Base-by-base conservation (phyloP, 2,113 vertebrate species). In the Sinocyclocheilus grahami region DNA sequence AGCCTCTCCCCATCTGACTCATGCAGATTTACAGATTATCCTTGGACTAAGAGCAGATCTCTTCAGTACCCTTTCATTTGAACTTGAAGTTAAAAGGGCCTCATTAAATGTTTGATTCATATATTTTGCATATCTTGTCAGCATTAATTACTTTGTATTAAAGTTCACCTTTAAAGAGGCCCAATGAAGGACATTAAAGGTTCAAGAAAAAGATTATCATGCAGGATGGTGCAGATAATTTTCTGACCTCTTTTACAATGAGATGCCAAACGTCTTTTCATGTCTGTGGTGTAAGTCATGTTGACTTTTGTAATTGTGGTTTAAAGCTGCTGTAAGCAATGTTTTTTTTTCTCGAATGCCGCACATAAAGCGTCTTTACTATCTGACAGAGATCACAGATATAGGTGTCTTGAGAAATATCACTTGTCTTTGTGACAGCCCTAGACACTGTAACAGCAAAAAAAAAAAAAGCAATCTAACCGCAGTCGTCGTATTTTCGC, bases 71-170 rank as follows among this genome's bases (percentile, higher is more conserved):
- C 69, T 81, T 81, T 77, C 75, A 48, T 88, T 85, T 85, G 51
- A 83, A 86, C 86, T 85, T 87, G 51, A 75, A 85, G 87, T 86
- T 83, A 39, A 51, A 80, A 78, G 60, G 69, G 74, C 78, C 84
- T 87, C 67, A 85, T 85, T 75, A 91, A 90, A 88, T 86, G 88
- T 88, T 87, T 86, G 75, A 82, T 87, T 77, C 74, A 77, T 89
- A 75, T 81, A 85, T 90, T 87, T 87, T 33, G 87, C 78, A 88
- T 81, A 48, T 86, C 83, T 86, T 89, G 87, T 90, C 85, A 88
- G 78, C 84, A 78, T 84, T 87, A 91, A 92, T 90, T 90, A 89
- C 86, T 8, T 69, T 84, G 65, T 71, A 89, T 87, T 88, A 88
- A 91, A 88, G 75, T 85, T 78, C 89, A 88, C 82, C 90, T 92